Conservation (phyloP, 2,113 vertebrate species). For the Triplophysa rosa region DNA sequence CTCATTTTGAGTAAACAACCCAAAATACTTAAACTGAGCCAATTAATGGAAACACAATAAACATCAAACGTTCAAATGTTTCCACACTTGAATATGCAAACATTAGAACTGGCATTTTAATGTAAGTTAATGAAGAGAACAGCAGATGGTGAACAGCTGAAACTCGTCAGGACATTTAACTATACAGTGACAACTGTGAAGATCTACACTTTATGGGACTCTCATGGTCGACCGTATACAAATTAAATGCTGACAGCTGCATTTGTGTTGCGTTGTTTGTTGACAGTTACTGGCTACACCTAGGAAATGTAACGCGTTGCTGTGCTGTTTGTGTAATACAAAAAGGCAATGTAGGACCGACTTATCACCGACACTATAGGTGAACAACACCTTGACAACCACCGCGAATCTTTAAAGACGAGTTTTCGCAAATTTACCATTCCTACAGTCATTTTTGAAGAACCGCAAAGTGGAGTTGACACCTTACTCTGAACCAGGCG, state of each 20-base stretch:
- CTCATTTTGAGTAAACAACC: no score
- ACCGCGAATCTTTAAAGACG: not conserved
- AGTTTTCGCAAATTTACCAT: not conserved
- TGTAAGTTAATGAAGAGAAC: not conserved
- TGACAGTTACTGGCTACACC: not conserved
- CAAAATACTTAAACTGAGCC: no score
- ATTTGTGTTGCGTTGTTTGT: not conserved
- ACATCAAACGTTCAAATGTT: no score
- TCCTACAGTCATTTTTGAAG: not conserved
- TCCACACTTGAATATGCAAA: no score
- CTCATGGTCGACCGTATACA: not conserved
- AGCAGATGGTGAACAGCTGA: conserved; percentile 30
- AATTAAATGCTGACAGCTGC: conserved; percentile 26
- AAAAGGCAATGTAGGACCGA: not conserved
- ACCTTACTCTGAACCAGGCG: no score
- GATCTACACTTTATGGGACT: not conserved
- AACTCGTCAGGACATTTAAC: not conserved
- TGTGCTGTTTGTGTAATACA: not conserved
- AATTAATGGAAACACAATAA: no score
- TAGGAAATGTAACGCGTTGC: not conserved
- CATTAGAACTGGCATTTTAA: no score
- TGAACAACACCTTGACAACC: not conserved
- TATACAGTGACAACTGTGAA: not conserved
- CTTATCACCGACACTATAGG: not conserved
- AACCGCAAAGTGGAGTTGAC: not conserved